These are phyloP conservation scores for Apeltes quadracus DNA, from an alignment of 2,113 vertebrate genomes.

Conservation along the genomic window DNA sequence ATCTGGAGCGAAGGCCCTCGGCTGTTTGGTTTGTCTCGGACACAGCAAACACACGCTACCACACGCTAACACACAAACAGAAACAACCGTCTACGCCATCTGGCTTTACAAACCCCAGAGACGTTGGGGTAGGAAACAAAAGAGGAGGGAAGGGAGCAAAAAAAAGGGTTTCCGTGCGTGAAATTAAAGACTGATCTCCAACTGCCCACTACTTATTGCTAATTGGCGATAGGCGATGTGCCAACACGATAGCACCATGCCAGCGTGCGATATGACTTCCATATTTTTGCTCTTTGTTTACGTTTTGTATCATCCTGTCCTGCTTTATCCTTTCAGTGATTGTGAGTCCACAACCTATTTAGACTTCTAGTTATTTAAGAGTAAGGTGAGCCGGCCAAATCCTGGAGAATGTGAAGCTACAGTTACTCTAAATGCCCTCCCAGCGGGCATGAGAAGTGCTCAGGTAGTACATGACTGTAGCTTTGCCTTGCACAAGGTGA, in stretches of 20 bases:
- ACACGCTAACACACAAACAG: slow-evolving; percentile 48
- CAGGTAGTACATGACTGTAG: neutral
- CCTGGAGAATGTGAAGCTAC: slow-evolving; percentile 19
- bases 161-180: slow-evolving; percentile 10
- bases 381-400: slow-evolving; percentile 42
- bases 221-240: slow-evolving; percentile 61
- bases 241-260: slow-evolving; percentile 52
- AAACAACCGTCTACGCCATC: slow-evolving; percentile 55
- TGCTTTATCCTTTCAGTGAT: slow-evolving; percentile 16
- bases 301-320: slow-evolving; percentile 36
- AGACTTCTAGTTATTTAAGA: slow-evolving; percentile 34
- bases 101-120: slow-evolving; percentile 49
- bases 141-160: neutral
- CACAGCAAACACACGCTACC: slow-evolving; percentile 34
- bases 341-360: slow-evolving; percentile 17
- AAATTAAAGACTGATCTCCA: slow-evolving; percentile 42
- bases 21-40: slow-evolving; percentile 50
- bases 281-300: slow-evolving; percentile 43
- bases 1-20: slow-evolving; percentile 41
- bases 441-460: neutral
- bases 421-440: slow-evolving; percentile 31
- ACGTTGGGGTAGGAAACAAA: neutral
- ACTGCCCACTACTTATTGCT: slow-evolving; percentile 57
- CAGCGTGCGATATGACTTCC: slow-evolving; percentile 37
- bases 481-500: slow-evolving; percentile 21